Base-by-base conservation (phyloP, 1,140 invertebrate species). In the Dufourea novaeangliae region DNA sequence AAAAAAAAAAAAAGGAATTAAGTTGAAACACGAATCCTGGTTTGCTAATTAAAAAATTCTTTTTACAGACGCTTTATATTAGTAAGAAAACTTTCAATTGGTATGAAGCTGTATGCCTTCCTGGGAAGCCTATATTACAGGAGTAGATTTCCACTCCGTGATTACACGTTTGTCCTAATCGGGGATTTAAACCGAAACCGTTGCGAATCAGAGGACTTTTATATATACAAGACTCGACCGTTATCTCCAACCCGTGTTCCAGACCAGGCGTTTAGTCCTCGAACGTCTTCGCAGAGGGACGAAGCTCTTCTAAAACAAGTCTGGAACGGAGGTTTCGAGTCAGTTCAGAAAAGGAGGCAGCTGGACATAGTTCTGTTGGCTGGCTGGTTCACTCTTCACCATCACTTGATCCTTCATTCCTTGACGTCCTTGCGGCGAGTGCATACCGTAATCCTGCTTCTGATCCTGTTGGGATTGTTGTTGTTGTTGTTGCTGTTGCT, bases 321-420 rank as follows among this genome's bases (percentile, higher is more conserved):
- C 72, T 80, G 85, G 89, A 87, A 75, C 85, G 80, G 72, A 91
- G 90, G 86, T 87, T 89, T 88, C 89, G 88, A 88, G 89, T 95
- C 94, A 96, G 93, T 95, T 95, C 94, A 95, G 94, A 95, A 96
- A 95, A 94, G 95, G 95, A 92, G 95, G 95, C 90, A 96, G 91
- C 54, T 95, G 94, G 10, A 95, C 95, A 84, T 95, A 95, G 62
- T 92, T 94, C 87, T 94, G 95, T 79, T 93, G 93, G 27, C 87
- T 91, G 41, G 92, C 94, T 11, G 94, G 93, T 78, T 95, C 95
- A 87, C 93, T 94, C 83, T 95, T 95, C 32, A 95, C 93, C 37
- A 90, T 80, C 3, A 90, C 90, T 52, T 94, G 93, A 1, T 94
- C 94, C 50, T 95, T 95, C n/a, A 94, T 91, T 25, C 86, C 73